Evolutionary conservation across 92 coral and sea anemone species (phyloP).

Genomic region (Heteractis magnifica): DNA sequence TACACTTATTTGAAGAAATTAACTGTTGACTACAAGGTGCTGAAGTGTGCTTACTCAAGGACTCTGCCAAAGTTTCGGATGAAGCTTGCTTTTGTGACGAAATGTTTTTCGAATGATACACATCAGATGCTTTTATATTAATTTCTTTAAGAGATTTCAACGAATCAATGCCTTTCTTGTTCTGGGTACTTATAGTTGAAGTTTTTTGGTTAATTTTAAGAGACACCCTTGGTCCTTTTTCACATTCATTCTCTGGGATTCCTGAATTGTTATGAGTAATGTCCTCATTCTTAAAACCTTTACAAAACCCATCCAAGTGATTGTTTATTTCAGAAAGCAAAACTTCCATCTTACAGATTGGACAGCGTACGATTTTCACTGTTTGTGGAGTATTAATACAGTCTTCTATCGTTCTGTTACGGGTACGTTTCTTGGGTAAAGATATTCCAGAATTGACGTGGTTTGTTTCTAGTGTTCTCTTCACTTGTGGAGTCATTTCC

Average conservation of each 20-base stretch:
- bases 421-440: conserved; percentile 8
- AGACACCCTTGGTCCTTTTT: not conserved
- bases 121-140: not conserved
- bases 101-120: not conserved
- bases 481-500: not conserved
- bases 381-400: conserved; percentile 54
- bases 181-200: not conserved
- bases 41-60: not conserved
- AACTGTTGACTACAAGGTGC: not conserved
- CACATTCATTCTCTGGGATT: not conserved
- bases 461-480: not conserved
- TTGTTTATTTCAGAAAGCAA: conserved; percentile 61
- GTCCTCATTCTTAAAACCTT: not conserved
- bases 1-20: not conserved
- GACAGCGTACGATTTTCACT: conserved; percentile 59
- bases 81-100: not conserved
- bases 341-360: conserved; percentile 62
- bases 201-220: not conserved
- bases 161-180: not conserved
- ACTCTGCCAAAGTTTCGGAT: too few species aligned
- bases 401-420: conserved; percentile 27
- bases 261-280: not conserved
- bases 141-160: not conserved
- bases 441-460: not conserved
- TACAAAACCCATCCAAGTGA: conserved; percentile 82